Evolutionary conservation across 2,113 vertebrate species (phyloP), one percentile per base, ranked within the genome.

Genomic region (Antechinus stuartii): DNA sequence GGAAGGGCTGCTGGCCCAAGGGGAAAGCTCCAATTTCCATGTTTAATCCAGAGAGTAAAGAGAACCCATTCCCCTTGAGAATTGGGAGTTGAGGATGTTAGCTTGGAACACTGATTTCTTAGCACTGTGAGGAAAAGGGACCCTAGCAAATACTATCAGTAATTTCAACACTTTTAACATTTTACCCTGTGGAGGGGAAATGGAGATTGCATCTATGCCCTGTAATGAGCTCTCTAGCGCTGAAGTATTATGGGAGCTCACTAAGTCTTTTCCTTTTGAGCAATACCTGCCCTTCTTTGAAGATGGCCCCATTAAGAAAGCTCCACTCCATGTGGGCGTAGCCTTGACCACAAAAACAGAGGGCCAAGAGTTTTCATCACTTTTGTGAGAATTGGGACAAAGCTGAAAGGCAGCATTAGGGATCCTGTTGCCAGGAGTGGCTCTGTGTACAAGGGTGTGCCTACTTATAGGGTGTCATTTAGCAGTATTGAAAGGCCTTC

Each of bases 331-430:
- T 89, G 19, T 96, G 90, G 91, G 30, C 89, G 26, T 92, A 96
- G 91, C 90, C 3, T 91, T 46, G 93, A 16, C 91, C 93, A 89
- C 84, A 90, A 96, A 95, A 91, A 91, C 42, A 9, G n/a, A 91
- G 89, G 94, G 94, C 49, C 8, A 95, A 95, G 26, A 96, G 23
- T 35, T 52, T 92, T 93, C 94, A 27, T 97, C 19, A n/a, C 47
- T 91, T 95, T 93, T 95, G 90, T 91, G 46, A 14, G 30, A 0
- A 56, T 27, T 12, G 12, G 24, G 50, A 89, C 94, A 91, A 96
- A 97, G 55, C 14, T 54, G 49, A 91, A 89, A 46, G 46, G 3
- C 24, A 19, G 14, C 91, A 61, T 95, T 93, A 47, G 19, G 96
- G 61, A 94, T 35, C 27, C 90, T 23, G 22, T 50, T 94, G 91